Percentiles rank a stretch among this genome's conserved stretches.
These are phyloP conservation scores for Heliothis subflexa DNA, from an alignment of 1,140 invertebrate genomes.

Conservation along the genomic window DNA sequence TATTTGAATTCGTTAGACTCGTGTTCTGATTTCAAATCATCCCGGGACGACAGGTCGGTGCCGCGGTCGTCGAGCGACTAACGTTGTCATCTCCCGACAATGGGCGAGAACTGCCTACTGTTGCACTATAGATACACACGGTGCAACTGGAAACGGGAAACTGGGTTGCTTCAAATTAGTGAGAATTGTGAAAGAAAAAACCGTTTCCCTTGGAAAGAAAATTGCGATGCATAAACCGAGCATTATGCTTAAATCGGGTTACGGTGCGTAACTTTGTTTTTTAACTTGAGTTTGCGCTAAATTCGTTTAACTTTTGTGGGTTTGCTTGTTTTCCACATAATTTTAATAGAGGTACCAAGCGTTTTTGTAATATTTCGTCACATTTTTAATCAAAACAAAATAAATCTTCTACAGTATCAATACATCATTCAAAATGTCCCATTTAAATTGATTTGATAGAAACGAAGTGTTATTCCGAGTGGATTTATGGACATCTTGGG, in stretches of 20 bases:
- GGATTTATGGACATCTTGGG: conserved; percentile 49
- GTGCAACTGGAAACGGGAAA: conserved; percentile 50
- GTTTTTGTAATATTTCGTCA: too few species aligned
- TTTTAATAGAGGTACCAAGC: too few species aligned
- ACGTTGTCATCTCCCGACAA: conserved; percentile 53
- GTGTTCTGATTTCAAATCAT: conserved; percentile 7
- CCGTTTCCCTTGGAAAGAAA: conserved; percentile 30
- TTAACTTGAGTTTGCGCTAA: background rate
- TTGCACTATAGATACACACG: conserved; percentile 47
- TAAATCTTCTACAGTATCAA: too few species aligned
- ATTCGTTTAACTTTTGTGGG: background rate
- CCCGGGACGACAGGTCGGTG: conserved; percentile 31
- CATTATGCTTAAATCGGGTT: conserved; percentile 24
- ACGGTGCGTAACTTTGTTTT: background rate
- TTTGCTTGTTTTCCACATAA: background rate
- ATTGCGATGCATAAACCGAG: conserved; percentile 38
- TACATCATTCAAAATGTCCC: background rate
- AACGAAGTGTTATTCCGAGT: background rate
- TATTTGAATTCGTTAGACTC: conserved; percentile 9
- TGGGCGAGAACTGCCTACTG: conserved; percentile 53
- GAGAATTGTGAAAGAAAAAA: conserved; percentile 47
- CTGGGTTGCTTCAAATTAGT: conserved; percentile 55
- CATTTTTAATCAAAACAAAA: too few species aligned
- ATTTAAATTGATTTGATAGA: background rate
- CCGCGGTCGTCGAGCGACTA: conserved; percentile 59